Evolutionary conservation across 2,888 invertebrate species (phyloP).

Genomic region (Protonemura montana): DNA sequence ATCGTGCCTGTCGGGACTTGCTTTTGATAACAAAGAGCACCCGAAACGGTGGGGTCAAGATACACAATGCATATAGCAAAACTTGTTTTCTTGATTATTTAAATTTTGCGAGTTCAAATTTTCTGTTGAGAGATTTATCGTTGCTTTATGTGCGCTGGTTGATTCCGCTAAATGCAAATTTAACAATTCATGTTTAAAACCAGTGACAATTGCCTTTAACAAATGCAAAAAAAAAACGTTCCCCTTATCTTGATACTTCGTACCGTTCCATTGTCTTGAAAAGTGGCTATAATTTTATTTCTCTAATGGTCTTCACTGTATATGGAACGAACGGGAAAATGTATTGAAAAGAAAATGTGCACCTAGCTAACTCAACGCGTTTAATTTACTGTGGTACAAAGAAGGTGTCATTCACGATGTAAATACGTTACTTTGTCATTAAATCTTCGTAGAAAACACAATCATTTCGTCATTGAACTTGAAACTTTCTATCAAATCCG

Average conservation of each 20-base stretch:
- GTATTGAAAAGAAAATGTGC: not conserved
- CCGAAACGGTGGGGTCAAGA: not conserved
- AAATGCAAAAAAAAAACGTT: not conserved
- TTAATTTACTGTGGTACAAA: not conserved
- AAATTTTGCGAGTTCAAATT: not conserved
- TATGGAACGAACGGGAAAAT: not conserved
- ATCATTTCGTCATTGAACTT: not conserved
- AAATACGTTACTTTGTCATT: slow-evolving; percentile 7
- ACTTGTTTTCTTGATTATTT: not conserved
- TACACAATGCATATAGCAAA: not conserved
- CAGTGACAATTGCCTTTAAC: not conserved
- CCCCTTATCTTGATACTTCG: not conserved
- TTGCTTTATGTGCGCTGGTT: not conserved
- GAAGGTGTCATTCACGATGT: not conserved
- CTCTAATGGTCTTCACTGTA: not conserved
- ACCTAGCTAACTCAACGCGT: not conserved
- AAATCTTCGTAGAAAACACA: not conserved
- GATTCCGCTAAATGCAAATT: not conserved
- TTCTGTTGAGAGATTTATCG: not conserved
- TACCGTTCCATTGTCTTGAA: not conserved
- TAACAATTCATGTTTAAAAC: not conserved
- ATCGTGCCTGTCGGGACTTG: not conserved
- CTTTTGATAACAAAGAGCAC: not conserved
- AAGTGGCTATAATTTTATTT: not conserved
- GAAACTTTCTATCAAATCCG: not conserved